phyloP scores from a whole-genome alignment of 2,113 vertebrate species.

The Xenopus tropicalis region DNA sequence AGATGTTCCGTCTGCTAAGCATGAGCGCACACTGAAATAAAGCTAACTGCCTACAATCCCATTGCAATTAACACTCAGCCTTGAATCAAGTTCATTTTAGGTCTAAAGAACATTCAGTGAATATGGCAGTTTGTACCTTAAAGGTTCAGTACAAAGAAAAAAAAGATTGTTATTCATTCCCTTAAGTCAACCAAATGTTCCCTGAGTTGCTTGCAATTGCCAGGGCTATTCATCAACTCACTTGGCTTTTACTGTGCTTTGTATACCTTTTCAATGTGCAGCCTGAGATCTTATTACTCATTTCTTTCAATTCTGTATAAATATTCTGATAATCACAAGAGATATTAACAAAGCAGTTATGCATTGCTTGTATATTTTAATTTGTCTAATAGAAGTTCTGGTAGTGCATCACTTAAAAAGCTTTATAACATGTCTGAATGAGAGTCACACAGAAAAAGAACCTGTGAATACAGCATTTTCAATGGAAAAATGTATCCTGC shows the following conservation, averaged over 20 bases:
- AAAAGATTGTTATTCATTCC: conserved; percentile 31
- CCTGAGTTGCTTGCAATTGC: conserved; percentile 27
- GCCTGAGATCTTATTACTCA: conserved; percentile 34
- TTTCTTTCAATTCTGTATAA: conserved; percentile 20
- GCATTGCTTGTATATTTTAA: conserved; percentile 23
- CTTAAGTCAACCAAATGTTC: conserved; percentile 32
- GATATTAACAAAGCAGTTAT: conserved; percentile 27
- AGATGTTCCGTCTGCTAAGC: conserved; percentile 28
- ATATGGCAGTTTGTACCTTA: conserved; percentile 35
- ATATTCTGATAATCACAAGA: conserved; percentile 29
- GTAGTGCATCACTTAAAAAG: conserved; percentile 16
- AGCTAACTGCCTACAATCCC: conserved; percentile 32
- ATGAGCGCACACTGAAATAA: conserved; percentile 29
- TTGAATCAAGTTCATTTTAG: conserved; percentile 28
- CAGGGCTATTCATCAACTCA: conserved; percentile 29
- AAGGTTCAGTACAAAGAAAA: conserved; percentile 24
- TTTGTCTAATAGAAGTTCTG: conserved; percentile 20
- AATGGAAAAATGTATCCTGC: too few relatives aligned
- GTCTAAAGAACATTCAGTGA: conserved; percentile 25
- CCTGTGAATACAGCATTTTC: conserved; percentile 1
- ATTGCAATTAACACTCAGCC: conserved; percentile 31
- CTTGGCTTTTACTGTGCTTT: conserved; percentile 26
- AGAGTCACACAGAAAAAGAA: conserved; percentile 3
- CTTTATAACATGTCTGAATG: conserved; percentile 20
- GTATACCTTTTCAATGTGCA: conserved; percentile 33